Base-by-base conservation (phyloP, 2,797 vertebrate genomes). In the Peromyscus aztecus region DNA sequence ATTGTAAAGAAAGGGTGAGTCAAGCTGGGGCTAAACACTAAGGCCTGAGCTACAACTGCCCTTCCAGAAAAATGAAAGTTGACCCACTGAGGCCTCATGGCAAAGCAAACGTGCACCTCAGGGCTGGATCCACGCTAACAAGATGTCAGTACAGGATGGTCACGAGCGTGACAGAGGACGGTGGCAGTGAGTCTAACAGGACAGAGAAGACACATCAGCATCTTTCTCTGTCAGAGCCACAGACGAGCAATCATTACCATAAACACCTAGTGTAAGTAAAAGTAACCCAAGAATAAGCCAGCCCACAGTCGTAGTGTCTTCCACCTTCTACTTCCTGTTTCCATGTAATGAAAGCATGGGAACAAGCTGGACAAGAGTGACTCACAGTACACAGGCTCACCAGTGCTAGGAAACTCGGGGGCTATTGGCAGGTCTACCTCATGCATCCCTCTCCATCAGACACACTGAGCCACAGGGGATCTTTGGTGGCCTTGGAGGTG, bases 101-200 rank as follows among this genome's bases (percentile, higher is more conserved):
- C 40, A 31, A 61, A 89, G 83, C 91, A 43, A 89, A 76, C 5
- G 19, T 0, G 0, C 6, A 6, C 19, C 0, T 0, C 52, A n/a
- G n/a, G 23, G 49, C 67, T 40, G 52, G 24, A 8, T 7, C 49
- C 67, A 29, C 49, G 12, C 8, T 21, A 78, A 19, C 46, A 73
- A 92, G 90, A 23, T 67, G 85, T 6, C 19, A 3, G 63, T 0
- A 1, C 4, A 0, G 6, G 10, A 23, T 46, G 61, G 14, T 1
- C 2, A 1, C 0, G 1, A 34, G 0, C 73, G 19, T 2, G 2
- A 82, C 0, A 0, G 34, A 78, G 40, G 76, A 0, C 0, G 21
- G 2, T 6, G 69, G 55, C 11, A 7, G 4, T 4, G 31, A 55
- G 76, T 0, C 34, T 11, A 37, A 21, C 10, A 3, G 4, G 24